Evolutionary conservation across 2,888 invertebrate species (phyloP).

Genomic region (Sclerodermus sp.): DNA sequence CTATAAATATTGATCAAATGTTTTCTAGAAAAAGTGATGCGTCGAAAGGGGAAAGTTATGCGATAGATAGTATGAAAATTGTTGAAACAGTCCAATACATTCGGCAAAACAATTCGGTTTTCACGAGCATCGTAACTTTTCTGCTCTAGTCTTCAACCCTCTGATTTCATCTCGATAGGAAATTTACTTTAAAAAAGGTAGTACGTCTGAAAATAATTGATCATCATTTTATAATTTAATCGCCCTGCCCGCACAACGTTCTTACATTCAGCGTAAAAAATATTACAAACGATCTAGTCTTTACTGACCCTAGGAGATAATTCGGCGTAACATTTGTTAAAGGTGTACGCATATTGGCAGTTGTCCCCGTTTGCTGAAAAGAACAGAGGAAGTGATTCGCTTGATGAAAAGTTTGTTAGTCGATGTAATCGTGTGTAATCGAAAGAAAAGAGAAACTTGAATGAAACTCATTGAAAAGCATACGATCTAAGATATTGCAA

Average conservation of each 20-base stretch:
- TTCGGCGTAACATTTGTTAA: slow-evolving; percentile 51
- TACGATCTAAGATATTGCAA: slow-evolving; percentile 2
- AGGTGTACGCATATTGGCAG: slow-evolving; percentile 51
- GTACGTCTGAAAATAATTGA: slow-evolving; percentile 39
- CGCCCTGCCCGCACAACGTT: neutral
- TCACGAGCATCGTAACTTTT: slow-evolving; percentile 18
- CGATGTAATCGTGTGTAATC: slow-evolving; percentile 22
- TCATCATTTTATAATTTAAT: neutral
- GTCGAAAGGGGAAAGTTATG: too few species aligned
- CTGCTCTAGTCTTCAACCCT: slow-evolving; percentile 16
- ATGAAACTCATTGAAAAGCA: neutral
- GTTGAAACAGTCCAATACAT: too few species aligned
- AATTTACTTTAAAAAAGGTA: slow-evolving; percentile 37
- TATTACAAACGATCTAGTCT: too few species aligned
- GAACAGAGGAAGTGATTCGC: neutral
- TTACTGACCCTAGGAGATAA: slow-evolving; percentile 44
- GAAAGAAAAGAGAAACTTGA: slow-evolving; percentile 4
- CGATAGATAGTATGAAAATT: too few species aligned
- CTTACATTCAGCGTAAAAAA: too few species aligned
- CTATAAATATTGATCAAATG: too few species aligned
- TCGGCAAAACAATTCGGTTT: neutral
- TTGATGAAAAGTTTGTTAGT: neutral
- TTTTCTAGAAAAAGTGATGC: too few species aligned
- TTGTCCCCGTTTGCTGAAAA: slow-evolving; percentile 45
- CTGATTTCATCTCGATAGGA: neutral